Evolutionary conservation across 2,113 vertebrate genomes (phyloP), one percentile per base, ranked within the genome.

Genomic region (Varanus salvator): DNA sequence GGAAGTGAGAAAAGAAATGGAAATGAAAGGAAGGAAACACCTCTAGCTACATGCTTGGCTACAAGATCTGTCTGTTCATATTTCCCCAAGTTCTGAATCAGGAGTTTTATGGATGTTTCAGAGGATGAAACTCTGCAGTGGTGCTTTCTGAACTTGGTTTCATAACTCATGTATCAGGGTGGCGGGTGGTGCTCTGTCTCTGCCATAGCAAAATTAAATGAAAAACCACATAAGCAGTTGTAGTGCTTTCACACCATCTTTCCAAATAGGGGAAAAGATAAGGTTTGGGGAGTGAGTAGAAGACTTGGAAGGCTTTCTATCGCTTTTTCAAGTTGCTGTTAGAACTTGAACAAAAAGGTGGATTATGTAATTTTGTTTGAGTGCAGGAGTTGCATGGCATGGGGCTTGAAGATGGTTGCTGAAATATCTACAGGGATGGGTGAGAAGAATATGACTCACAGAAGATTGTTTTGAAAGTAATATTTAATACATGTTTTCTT

Each of bases 401-500:
- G 88, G 91, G 34, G 72, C 64, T 84, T 87, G 29, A 77, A 23
- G 21, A 80, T 77, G 25, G 57, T 87, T 87, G 57, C 75, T 78
- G 60, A 80, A 68, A 86, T 86, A 48, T 31, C 83, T 85, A 72
- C 29, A n/a, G 68, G 72, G 34, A 48, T 76, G 72, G 34, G 34
- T 60, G 34, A 76, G 68, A 86, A 60, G 54, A 77, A 77, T 66
- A 78, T 87, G 92, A 91, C 93, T 94, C 77, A 91, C 87, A 85
- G 74, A 92, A 11, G 31, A 86, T 38, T 44, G 74, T 57, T 75
- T 93, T 85, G 44, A 92, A 93, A 94, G 80, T 48, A 85, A 84
- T 44, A 21, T 44, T 76, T 76, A 86, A 68, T 91, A 71, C 34
- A 21, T 78, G 94, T 93, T 89, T 87, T 93, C n/a, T 52, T 87